phyloP scores from a whole-genome alignment of 2,888 invertebrate genomes.

The Corythucha ciliata region DNA sequence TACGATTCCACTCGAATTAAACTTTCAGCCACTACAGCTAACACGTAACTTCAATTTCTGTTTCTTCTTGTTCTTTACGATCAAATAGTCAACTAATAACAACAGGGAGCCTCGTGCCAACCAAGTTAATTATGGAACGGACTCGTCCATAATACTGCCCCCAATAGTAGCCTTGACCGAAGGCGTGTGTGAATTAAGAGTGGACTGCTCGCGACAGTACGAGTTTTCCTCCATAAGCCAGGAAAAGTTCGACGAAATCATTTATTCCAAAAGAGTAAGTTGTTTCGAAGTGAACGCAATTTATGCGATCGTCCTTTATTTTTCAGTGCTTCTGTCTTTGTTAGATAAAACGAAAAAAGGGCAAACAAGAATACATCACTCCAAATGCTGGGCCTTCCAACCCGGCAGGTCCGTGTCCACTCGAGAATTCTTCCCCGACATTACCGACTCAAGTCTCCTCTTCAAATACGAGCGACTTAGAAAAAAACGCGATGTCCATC shows the following conservation, averaged over 20 bases:
- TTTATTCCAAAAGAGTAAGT: conserved; percentile 27
- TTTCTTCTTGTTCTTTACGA: neutral
- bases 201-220: conserved; percentile 25
- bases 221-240: conserved; percentile 28
- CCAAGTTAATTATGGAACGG: conserved; percentile 28
- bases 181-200: conserved; percentile 27
- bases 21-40: conserved; percentile 25
- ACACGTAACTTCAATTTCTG: conserved; percentile 21
- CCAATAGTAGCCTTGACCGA: conserved; percentile 22
- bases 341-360: too few relatives aligned
- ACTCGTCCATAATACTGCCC: conserved; percentile 23
- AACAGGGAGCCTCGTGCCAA: conserved; percentile 20
- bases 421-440: too few relatives aligned
- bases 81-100: neutral
- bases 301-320: too few relatives aligned
- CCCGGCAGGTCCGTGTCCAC: too few relatives aligned
- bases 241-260: conserved; percentile 30
- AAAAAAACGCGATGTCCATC: too few relatives aligned
- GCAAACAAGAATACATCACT: too few relatives aligned
- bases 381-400: too few relatives aligned
- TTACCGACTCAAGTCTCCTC: too few relatives aligned
- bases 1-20: conserved; percentile 14
- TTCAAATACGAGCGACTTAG: too few relatives aligned
- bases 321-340: too few relatives aligned
- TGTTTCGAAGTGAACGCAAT: neutral